Percentiles rank a stretch among this genome's conserved stretches.
Conservation (phyloP, 2,113 vertebrate species). For the Pantherophis guttatus region DNA sequence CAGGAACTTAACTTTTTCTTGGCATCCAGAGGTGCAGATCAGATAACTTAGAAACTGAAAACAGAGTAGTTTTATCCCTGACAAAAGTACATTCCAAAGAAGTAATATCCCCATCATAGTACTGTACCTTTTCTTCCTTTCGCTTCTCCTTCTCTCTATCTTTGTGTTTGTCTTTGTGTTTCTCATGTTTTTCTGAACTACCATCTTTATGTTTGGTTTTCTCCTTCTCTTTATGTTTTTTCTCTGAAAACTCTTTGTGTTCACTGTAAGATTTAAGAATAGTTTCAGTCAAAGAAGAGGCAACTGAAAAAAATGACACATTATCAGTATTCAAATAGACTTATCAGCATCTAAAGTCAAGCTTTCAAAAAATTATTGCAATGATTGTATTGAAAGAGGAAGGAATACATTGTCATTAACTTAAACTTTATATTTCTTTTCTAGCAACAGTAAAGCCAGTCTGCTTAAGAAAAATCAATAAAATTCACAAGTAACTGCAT, state of each 20-base stretch:
- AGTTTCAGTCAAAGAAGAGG: constrained; percentile 41
- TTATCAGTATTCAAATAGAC: background rate
- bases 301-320: constrained; percentile 9
- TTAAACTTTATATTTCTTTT: background rate
- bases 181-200: constrained; percentile 88
- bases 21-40: background rate
- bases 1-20: background rate
- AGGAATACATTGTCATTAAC: background rate
- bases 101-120: background rate
- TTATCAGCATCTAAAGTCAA: constrained; percentile 7
- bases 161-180: constrained; percentile 85
- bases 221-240: constrained; percentile 91
- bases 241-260: constrained; percentile 92
- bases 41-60: background rate
- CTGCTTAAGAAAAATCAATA: background rate
- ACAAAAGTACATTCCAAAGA: background rate
- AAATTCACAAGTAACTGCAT: background rate
- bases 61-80: background rate
- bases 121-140: constrained; percentile 87
- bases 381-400: constrained; percentile 24
- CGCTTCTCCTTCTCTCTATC: constrained; percentile 90
- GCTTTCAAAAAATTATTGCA: constrained; percentile 25
- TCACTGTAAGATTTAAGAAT: constrained; percentile 76
- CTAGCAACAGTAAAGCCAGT: constrained; percentile 19
- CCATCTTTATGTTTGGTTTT: constrained; percentile 89